phyloP scores from a whole-genome alignment of 2,113 vertebrate species.

The Neotragus pygmaeus region DNA sequence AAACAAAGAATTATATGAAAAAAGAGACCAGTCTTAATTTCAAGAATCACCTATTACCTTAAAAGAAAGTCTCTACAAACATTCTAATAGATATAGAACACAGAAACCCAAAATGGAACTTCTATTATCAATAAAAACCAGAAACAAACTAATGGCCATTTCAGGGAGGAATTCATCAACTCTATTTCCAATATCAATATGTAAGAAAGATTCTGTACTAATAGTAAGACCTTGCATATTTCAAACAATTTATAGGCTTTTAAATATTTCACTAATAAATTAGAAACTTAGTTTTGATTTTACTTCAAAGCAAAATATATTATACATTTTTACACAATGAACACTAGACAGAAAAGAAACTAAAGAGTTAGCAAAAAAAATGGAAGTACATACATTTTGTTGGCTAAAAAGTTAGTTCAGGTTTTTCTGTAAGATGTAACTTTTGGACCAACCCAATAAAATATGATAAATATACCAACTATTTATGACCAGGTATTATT shows the following conservation, averaged over 20 bases:
- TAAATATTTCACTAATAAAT: not conserved
- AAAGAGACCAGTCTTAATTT: not conserved
- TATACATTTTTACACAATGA: not conserved
- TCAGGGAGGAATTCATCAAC: not conserved
- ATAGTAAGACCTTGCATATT: not conserved
- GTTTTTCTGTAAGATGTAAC: not conserved
- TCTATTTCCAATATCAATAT: not conserved
- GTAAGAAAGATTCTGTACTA: not conserved
- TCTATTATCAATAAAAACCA: not conserved
- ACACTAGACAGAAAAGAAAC: not conserved
- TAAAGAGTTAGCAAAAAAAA: not conserved
- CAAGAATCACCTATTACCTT: not conserved
- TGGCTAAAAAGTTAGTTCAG: not conserved
- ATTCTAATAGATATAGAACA: not conserved
- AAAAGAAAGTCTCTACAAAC: not conserved
- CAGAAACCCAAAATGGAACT: not conserved
- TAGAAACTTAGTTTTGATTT: conserved; percentile 12
- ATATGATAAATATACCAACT: not conserved
- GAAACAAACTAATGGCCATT: not conserved
- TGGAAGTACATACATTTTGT: not conserved
- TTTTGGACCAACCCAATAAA: not conserved
- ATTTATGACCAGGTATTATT: not conserved
- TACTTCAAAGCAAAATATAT: not conserved
- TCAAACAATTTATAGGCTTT: not conserved
- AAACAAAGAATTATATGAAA: not conserved